Evolutionary conservation across 2,888 invertebrate genomes (phyloP), one percentile per base, ranked within the genome.

Genomic region (Drosophila algonquin): DNA sequence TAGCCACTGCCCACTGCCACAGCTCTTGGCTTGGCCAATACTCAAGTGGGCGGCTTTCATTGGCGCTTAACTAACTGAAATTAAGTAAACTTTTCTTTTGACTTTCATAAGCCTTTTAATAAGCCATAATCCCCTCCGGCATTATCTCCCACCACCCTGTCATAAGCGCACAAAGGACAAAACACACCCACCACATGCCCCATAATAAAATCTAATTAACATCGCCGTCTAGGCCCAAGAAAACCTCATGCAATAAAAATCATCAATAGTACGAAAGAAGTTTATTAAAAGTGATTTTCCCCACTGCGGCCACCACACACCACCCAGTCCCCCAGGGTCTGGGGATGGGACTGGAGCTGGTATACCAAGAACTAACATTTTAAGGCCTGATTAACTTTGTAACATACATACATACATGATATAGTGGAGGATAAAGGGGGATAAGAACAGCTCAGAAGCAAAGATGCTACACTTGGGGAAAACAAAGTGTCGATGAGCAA

Each of bases 41-140:
- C 83, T 86, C 83, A 85, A 84, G 86, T 82, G 86, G 86, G 72
- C 80, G 82, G 82, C 74, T 81, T 87, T 87, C 86, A 77, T 73
- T 87, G 83, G 80, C 77, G 88, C 87, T 86, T 82, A 86, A 78
- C 89, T 88, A 84, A 84, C 87, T 87, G 84, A 87, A 85, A 85
- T 85, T 83, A 88, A 88, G 84, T 83, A 88, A 85, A 85, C 84
- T 85, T 85, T 67, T 85, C 89, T 84, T 84, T 84, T 88, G 84
- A 84, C 84, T 84, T 84, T 84, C 88, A 88, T 88, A 84, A 84
- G 84, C 84, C 84, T 84, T 84, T 88, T 88, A 84, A 88, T 88
- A 88, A 83, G 84, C 81, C 79, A 84, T 83, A 84, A 84, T 88
- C 87, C 87, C 89, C 87, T 46, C 68, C 62, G 88, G 88, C 73